A percentile compares a stretch with the other conserved stretches of the same genome.
phyloP scores from a whole-genome alignment of 2,888 invertebrate species.

The Eledone cirrhosa region DNA sequence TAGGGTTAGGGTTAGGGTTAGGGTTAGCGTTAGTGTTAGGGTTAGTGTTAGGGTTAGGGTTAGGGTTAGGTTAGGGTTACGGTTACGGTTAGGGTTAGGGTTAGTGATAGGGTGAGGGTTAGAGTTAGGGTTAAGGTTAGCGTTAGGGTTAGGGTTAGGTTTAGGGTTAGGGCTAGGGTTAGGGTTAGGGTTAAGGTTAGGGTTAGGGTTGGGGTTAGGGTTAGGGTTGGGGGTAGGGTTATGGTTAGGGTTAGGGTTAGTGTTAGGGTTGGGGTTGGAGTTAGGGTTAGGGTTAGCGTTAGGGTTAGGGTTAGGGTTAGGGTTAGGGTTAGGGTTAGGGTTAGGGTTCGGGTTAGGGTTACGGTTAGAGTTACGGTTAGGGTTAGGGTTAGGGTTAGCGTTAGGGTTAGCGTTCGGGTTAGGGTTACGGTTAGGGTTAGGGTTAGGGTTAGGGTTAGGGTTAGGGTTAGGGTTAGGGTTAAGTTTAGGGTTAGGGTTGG shows the following conservation, averaged over 20 bases:
- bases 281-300: slow-evolving; percentile 16
- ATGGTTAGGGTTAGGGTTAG: too few species aligned
- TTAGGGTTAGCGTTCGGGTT: slow-evolving; percentile 5
- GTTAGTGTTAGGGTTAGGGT: not conserved
- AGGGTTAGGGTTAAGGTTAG: too few species aligned
- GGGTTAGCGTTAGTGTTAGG: not conserved
- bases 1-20: not conserved
- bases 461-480: not conserved
- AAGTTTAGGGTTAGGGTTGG: not conserved
- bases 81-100: slow-evolving; percentile 7
- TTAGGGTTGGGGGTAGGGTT: too few species aligned
- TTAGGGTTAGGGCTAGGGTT: too few species aligned
- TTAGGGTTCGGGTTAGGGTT: not conserved
- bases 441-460: slow-evolving; percentile 6
- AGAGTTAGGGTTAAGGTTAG: too few species aligned
- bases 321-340: slow-evolving; percentile 9
- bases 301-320: slow-evolving; percentile 4
- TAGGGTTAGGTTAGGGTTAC: slow-evolving; percentile 5
- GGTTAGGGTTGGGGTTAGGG: too few species aligned
- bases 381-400: slow-evolving; percentile 2
- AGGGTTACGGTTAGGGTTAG: slow-evolving; percentile 16
- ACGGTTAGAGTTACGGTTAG: too few species aligned
- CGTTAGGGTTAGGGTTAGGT: too few species aligned
- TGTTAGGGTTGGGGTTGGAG: too few species aligned
- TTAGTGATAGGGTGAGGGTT: too few species aligned